A percentile compares a stretch with the other conserved stretches of the same genome.
phyloP scores from a whole-genome alignment of 1,140 invertebrate genomes.

The Aphelenchoides avenae region DNA sequence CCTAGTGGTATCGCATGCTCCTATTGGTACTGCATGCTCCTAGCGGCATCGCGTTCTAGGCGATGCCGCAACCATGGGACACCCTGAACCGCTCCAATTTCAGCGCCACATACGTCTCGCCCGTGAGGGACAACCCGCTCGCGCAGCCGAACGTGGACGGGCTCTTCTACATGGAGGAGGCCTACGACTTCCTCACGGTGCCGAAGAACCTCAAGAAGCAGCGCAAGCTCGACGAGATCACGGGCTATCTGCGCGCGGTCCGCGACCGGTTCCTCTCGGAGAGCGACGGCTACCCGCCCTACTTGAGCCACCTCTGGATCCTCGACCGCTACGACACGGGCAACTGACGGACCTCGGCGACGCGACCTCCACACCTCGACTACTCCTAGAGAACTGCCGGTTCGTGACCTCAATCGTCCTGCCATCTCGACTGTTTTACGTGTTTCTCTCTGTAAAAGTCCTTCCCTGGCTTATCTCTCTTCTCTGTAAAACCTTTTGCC shows the following conservation, averaged over 20 bases:
- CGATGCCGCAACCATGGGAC: constrained; percentile 23
- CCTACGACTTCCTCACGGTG: constrained; percentile 70
- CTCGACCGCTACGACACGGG: too few relatives aligned
- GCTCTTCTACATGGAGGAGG: constrained; percentile 68
- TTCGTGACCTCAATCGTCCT: constrained; percentile 3
- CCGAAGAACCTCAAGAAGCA: constrained; percentile 34
- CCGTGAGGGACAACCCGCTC: constrained; percentile 1
- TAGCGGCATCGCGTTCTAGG: not conserved
- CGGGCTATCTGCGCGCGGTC: constrained; percentile 15
- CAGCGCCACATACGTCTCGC: not conserved
- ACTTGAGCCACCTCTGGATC: not conserved
- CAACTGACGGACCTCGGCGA: too few relatives aligned
- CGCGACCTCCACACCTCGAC: too few relatives aligned
- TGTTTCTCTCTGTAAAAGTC: too few relatives aligned
- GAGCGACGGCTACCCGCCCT: constrained; percentile 5
- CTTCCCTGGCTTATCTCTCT: too few relatives aligned
- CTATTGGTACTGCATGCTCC: constrained; percentile 2
- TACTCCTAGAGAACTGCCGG: too few relatives aligned
- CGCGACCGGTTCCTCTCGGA: constrained; percentile 16
- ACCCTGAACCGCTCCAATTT: too few relatives aligned
- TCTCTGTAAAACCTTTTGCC: too few relatives aligned
- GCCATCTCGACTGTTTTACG: too few relatives aligned
- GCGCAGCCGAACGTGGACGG: too few relatives aligned
- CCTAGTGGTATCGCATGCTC: too few relatives aligned
- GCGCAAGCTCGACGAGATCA: constrained; percentile 16